Conservation (phyloP, 2,888 invertebrate species). For the Desoria tigrina region DNA sequence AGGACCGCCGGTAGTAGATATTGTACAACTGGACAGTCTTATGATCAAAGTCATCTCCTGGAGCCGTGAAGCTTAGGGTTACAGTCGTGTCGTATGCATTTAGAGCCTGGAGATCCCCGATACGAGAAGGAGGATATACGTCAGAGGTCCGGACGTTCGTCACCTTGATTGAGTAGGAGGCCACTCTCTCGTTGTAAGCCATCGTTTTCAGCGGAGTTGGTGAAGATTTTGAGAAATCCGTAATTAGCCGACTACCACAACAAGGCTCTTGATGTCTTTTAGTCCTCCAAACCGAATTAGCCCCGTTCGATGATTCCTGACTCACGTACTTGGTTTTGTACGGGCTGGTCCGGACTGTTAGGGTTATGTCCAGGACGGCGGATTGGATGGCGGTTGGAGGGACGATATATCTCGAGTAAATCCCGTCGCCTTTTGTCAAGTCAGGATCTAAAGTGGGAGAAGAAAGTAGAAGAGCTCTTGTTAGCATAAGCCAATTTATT, state of each 20-base stretch:
- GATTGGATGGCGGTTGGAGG: constrained; percentile 55
- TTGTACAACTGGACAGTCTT: constrained; percentile 51
- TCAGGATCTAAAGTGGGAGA: constrained; percentile 62
- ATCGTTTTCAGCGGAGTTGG: constrained; percentile 43
- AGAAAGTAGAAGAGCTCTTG: too few relatives aligned
- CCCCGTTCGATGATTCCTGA: constrained; percentile 13
- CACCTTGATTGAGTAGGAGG: constrained; percentile 49
- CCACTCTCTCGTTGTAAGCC: constrained; percentile 49
- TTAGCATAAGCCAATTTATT: too few relatives aligned
- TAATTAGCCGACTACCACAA: constrained; percentile 58
- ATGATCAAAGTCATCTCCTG: constrained; percentile 58
- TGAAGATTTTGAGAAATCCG: constrained; percentile 31
- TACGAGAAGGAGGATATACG: constrained; percentile 58
- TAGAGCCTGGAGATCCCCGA: constrained; percentile 63
- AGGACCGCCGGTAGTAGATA: constrained; percentile 37
- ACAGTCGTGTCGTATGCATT: constrained; percentile 60
- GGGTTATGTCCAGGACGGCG: constrained; percentile 45
- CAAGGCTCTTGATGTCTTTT: constrained; percentile 56
- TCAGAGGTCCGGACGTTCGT: constrained; percentile 40
- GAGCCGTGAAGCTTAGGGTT: constrained; percentile 64
- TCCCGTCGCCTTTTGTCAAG: constrained; percentile 66
- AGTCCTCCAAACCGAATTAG: constrained; percentile 16
- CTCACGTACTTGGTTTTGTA: constrained; percentile 43
- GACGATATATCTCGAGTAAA: constrained; percentile 66
- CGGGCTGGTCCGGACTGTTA: constrained; percentile 48